A percentile compares a stretch with the other conserved stretches of the same genome.
Conservation (phyloP, 1,140 invertebrate genomes). For the Caenorhabditis tropicalis region DNA sequence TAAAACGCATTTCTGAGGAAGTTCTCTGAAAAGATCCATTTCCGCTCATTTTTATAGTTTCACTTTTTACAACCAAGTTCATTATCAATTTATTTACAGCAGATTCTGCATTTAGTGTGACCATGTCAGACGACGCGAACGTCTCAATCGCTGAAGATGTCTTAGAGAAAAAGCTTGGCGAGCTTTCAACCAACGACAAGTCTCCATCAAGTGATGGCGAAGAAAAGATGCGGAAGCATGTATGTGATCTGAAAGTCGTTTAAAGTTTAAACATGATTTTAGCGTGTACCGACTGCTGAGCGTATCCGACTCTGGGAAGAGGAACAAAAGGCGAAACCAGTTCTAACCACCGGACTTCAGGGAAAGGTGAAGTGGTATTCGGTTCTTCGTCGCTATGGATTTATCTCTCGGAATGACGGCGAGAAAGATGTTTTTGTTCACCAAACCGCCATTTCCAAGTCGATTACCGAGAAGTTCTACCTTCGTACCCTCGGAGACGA, state of each 20-base stretch:
- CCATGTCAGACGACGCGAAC: neutral
- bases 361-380: conserved; percentile 58
- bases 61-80: neutral
- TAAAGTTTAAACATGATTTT: neutral
- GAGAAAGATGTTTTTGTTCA: conserved; percentile 56
- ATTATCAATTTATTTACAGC: neutral
- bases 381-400: conserved; percentile 50
- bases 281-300: conserved; percentile 14
- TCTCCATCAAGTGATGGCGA: neutral
- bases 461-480: conserved; percentile 47
- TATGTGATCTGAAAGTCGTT: neutral
- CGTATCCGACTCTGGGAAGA: conserved; percentile 45
- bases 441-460: conserved; percentile 55
- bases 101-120: neutral
- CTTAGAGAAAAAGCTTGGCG: neutral
- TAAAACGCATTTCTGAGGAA: too few species aligned
- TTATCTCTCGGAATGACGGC: conserved; percentile 54
- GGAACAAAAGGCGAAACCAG: conserved; percentile 34
- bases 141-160: neutral
- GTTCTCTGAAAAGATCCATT: too few species aligned
- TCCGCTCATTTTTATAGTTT: too few species aligned
- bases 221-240: neutral
- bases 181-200: neutral
- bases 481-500: conserved; percentile 54
- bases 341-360: conserved; percentile 38